These are phyloP conservation scores for Cataglyphis albicans DNA, from an alignment of 2,888 invertebrate genomes.

Conservation along the genomic window DNA sequence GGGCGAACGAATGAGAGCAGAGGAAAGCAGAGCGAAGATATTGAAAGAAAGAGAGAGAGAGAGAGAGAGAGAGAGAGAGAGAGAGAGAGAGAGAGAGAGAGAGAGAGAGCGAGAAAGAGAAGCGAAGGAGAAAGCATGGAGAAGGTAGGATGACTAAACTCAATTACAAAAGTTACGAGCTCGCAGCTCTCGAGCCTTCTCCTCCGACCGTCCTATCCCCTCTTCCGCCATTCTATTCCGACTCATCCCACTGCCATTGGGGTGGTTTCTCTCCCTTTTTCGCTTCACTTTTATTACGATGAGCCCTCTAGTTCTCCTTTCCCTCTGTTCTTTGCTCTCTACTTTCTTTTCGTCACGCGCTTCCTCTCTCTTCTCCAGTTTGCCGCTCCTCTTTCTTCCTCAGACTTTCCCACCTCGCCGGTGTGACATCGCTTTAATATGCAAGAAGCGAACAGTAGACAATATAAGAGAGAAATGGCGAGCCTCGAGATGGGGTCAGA, in stretches of 20 bases:
- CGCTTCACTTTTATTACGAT: conserved; percentile 66
- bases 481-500: conserved; percentile 50
- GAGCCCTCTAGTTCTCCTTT: conserved; percentile 51
- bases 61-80: conserved; percentile 5
- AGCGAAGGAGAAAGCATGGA: conserved; percentile 68
- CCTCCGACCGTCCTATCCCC: conserved; percentile 49
- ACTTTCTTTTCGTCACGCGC: conserved; percentile 26
- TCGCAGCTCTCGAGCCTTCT: conserved; percentile 63
- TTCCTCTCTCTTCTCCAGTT: conserved; percentile 3
- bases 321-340: conserved; percentile 25
- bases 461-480: conserved; percentile 74
- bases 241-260: conserved; percentile 44
- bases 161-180: conserved; percentile 84
- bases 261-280: conserved; percentile 45
- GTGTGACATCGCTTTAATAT: conserved; percentile 67
- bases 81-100: conserved; percentile 47
- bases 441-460: conserved; percentile 71
- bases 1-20: conserved; percentile 3
- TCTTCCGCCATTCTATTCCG: conserved; percentile 58
- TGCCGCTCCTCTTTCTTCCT: conserved; percentile 13
- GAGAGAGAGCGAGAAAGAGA: conserved; percentile 48
- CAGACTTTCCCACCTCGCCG: conserved; percentile 27
- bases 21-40: neutral
- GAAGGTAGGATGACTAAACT: conserved; percentile 82
- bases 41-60: neutral